Conservation (phyloP, 2,797 vertebrate genomes). For the Phaenicophaeus curvirostris region DNA sequence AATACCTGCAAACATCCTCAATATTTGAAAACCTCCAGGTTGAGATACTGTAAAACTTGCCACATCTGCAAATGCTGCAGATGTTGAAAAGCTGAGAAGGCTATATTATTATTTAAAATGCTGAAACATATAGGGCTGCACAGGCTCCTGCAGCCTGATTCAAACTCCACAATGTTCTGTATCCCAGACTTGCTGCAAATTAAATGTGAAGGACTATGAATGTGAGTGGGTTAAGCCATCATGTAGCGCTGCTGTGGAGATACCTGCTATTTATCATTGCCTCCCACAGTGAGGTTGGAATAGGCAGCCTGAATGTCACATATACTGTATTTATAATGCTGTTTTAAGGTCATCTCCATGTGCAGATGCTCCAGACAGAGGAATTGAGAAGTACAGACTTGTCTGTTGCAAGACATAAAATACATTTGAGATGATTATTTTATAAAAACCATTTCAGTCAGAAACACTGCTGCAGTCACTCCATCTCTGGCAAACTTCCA, state of each 20-base stretch:
- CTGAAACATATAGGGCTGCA: not conserved
- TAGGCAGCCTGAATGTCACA: constrained; percentile 28
- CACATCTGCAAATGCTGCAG: not conserved
- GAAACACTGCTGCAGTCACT: not conserved
- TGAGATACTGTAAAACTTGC: not conserved
- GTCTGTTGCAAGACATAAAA: not conserved
- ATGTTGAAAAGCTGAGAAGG: not conserved
- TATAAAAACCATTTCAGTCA: constrained; percentile 9
- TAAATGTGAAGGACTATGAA: constrained; percentile 12
- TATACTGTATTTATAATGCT: constrained; percentile 30
- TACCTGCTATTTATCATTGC: constrained; percentile 31
- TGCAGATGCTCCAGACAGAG: constrained; percentile 19
- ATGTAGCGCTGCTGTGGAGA: constrained; percentile 3
- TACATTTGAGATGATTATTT: constrained; percentile 10
- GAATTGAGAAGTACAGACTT: constrained; percentile 3
- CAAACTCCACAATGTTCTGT: not conserved
- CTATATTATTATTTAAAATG: not conserved
- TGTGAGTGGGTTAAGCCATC: constrained; percentile 12
- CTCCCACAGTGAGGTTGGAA: constrained; percentile 13
- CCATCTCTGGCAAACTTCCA: constrained; percentile 46
- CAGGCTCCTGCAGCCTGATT: not conserved
- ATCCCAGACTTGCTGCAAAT: constrained; percentile 1
- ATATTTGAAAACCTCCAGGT: not conserved
- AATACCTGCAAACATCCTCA: not conserved
- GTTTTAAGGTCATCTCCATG: constrained; percentile 46